Base-by-base conservation (phyloP, 2,888 invertebrate species). In the Tillus elongatus region DNA sequence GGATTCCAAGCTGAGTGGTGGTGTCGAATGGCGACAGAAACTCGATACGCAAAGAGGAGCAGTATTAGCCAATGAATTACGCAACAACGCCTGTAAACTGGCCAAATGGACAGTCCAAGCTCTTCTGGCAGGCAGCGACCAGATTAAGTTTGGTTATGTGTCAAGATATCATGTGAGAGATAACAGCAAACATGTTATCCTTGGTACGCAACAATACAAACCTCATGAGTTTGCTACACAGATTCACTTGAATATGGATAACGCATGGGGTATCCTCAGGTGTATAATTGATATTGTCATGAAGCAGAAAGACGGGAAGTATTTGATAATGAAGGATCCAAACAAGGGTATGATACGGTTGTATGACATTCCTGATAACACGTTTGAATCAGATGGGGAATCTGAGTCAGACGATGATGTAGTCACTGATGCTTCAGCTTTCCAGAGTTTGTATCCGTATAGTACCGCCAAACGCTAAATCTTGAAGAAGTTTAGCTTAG, bases 31-130 rank as follows among this genome's bases (percentile, higher is more conserved):
- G 98, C 77, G 97, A 35, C 90, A 93, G 60, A 97, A 96, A 56
- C 70, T 99, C 43, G 98, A 99, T 69, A 90, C 86, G 1, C 98
- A 98, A 68, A 79, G 96, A 37, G 98, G 97, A 42, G 97, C 98
- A 4, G 97, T 99, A 4, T 71, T 99, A 35, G 98, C 98, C 11
- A 96, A 97, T 56, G 98, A 99, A 66, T 70, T 99, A 47, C 79
- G 97, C 51, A 98, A 98, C 67, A 99, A 98, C 70, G 91, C 95
- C n/a, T 96, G 95, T 73, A 99, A 99, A 68, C 73, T 99, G 42
- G 97, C 97, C 44, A 98, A 97, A 63, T 98, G 98, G 97, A 97
- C 97, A 0, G 90, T 95, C 1, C 90, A 87, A 68, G 87, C 92
- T n/a, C 60, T 86, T 14, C 64, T 88, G 11, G 93, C 96, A 37